Conservation (phyloP, 2,113 vertebrate genomes). For the Tonatia bakeri region DNA sequence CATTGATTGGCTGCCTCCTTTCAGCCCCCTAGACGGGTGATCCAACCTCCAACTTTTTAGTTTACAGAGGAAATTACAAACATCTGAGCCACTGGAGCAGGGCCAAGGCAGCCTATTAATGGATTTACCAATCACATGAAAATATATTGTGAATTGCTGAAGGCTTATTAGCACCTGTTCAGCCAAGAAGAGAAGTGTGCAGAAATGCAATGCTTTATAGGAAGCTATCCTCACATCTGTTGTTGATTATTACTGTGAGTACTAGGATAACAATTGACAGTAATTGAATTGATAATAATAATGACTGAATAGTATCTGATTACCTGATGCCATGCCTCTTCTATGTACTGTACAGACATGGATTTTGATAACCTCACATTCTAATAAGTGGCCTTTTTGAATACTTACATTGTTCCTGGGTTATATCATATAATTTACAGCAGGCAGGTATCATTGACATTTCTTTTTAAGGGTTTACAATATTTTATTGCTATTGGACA, state of each 20-base stretch:
- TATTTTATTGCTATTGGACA: neutral
- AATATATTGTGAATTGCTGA: neutral
- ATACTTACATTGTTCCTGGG: neutral
- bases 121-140: neutral
- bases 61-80: too few relatives aligned
- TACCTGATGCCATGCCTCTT: neutral
- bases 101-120: neutral
- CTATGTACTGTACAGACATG: neutral
- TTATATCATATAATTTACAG: neutral
- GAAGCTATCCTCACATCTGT: neutral
- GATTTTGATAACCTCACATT: neutral
- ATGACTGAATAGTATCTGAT: neutral
- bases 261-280: neutral
- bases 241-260: neutral
- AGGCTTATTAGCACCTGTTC: neutral
- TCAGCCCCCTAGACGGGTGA: too few relatives aligned
- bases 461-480: neutral
- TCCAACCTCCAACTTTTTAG: too few relatives aligned
- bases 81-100: too few relatives aligned
- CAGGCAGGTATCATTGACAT: neutral
- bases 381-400: neutral
- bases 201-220: neutral
- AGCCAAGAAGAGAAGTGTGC: neutral
- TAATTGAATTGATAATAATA: neutral
- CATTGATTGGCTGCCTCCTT: too few relatives aligned